These are phyloP conservation scores for Neopelma chrysocephalum DNA, from an alignment of 2,797 vertebrate genomes.

Conservation along the genomic window DNA sequence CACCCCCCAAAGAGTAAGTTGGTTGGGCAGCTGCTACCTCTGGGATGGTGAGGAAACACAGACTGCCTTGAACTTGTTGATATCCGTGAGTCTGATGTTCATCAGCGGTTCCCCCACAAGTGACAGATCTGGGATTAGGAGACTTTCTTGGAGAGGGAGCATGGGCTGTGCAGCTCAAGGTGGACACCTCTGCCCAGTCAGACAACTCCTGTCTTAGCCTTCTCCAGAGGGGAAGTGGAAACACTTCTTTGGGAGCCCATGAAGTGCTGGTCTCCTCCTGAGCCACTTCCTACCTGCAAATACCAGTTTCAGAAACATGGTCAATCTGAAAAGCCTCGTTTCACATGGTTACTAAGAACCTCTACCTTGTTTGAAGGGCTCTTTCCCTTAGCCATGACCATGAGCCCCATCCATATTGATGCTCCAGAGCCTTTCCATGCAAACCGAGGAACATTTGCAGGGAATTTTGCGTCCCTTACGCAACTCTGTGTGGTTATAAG, in stretches of 20 bases:
- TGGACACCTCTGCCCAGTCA: neutral
- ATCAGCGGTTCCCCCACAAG: fast-evolving
- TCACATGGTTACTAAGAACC: neutral
- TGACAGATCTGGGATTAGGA: neutral
- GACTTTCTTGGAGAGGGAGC: neutral
- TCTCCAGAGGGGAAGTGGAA: neutral
- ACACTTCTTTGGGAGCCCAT: neutral
- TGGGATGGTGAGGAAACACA: neutral
- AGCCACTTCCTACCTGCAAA: neutral
- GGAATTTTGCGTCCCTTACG: conserved; percentile 25
- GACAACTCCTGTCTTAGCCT: neutral
- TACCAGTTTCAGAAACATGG: neutral
- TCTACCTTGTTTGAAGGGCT: neutral
- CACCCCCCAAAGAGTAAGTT: conserved; percentile 95
- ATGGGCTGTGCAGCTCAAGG: neutral
- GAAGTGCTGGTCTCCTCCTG: neutral
- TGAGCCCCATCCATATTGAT: neutral
- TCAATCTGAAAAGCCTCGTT: neutral
- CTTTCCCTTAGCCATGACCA: neutral
- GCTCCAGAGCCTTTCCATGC: neutral
- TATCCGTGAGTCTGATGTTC: neutral
- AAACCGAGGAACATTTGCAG: conserved; percentile 23
- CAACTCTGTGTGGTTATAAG: conserved; percentile 51
- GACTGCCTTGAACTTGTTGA: neutral
- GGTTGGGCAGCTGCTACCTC: neutral